Evolutionary conservation across 2,113 vertebrate species (phyloP), one percentile per base, ranked within the genome.

Genomic region (Cyanoliseus patagonus): DNA sequence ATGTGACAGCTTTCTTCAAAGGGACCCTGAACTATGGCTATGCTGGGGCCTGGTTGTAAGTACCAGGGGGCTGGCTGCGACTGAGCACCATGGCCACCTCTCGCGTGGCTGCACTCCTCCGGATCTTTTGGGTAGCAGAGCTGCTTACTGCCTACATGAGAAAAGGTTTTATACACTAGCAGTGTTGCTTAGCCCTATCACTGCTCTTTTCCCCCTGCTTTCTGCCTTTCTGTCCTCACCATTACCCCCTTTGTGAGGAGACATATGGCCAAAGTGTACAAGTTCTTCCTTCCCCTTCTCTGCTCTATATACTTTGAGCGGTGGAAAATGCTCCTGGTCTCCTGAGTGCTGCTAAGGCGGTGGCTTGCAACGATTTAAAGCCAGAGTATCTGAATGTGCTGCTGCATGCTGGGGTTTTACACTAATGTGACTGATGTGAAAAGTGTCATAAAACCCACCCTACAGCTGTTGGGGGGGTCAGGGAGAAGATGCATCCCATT

Each of bases 11-110:
- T 3, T 51, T 95, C 92, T 99, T 99, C 94, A 97, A 72, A 79
- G 99, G 99, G 57, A 99, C 98, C 47, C 88, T 99, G 68, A 96
- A 95, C 88, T 99, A 99, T 0, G 98, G 97, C 92, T 99, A 99
- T 1, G 25, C 68, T 0, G 97, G 97, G 4, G 97, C 96, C 81
- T 98, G 98, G 98, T 95, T 99, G 98, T 99, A 63, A 99, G 99
- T 94, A 90, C 47, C 30, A 0, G 2, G 24, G 55, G 46, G 30
- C n/a, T 73, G 59, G 42, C 27, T 62, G 73, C 46, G 64, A 46
- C 49, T 2, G 2, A 18, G 39, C 35, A 7, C 35, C 47, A 3
- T 0, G 0, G 33, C 74, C n/a, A 10, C 42, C 22, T 30, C 33
- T 41, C 37, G 47, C 46, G 76, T 41, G 70, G 55, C 67, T 57